These are phyloP conservation scores for Pasiphila rectangulata DNA, from an alignment of 2,888 invertebrate genomes.

Conservation along the genomic window DNA sequence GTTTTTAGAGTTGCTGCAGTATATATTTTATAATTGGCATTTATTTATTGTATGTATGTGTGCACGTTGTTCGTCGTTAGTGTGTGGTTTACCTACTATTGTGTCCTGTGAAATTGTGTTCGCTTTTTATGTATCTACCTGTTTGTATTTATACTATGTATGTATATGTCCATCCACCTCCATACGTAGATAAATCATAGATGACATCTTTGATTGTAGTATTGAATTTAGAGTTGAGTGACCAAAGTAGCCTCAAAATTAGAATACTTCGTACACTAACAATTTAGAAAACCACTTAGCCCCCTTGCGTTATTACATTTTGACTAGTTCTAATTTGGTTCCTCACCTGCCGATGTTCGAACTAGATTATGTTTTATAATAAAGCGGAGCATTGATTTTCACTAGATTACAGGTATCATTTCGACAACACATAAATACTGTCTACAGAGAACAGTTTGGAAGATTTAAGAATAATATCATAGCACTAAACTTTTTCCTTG, in stretches of 20 bases:
- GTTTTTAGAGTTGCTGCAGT: slow-evolving; percentile 24
- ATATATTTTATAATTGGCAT: slow-evolving; percentile 28
- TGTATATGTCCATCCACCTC: slow-evolving; percentile 10
- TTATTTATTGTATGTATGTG: slow-evolving; percentile 36
- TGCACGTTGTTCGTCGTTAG: slow-evolving; percentile 35
- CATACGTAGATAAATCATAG: slow-evolving; percentile 5
- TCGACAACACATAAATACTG: not conserved
- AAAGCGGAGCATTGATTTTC: too few species aligned
- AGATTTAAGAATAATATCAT: too few species aligned
- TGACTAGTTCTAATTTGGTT: too few species aligned
- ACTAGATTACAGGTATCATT: too few species aligned
- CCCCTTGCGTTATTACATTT: too few species aligned
- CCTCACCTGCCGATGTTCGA: too few species aligned
- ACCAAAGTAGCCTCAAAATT: slow-evolving; percentile 15
- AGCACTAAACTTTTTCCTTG: not conserved
- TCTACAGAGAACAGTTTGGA: not conserved
- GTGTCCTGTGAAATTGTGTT: slow-evolving; percentile 84
- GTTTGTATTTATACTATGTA: slow-evolving; percentile 28
- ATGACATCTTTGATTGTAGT: not conserved
- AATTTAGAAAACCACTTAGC: slow-evolving; percentile 6
- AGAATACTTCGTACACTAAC: slow-evolving; percentile 1
- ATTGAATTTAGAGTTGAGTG: not conserved
- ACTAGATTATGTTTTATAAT: too few species aligned
- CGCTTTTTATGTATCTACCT: slow-evolving; percentile 78
- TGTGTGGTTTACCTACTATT: slow-evolving; percentile 46